Evolutionary conservation across 2,888 invertebrate genomes (phyloP).

Genomic region (Eilema sororculum): DNA sequence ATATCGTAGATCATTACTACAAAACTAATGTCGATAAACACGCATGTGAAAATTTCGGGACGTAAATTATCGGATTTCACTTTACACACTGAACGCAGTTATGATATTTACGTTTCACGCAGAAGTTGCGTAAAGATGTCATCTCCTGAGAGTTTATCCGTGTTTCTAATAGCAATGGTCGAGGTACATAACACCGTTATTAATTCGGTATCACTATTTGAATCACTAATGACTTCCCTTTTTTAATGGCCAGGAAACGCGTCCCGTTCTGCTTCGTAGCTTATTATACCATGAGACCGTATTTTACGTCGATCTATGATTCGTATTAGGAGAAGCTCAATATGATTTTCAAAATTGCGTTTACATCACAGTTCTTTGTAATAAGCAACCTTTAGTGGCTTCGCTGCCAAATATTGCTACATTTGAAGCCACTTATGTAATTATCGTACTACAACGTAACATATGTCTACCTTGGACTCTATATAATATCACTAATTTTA

Average conservation of each 20-base stretch:
- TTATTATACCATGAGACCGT: constrained; percentile 35
- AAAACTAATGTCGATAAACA: constrained; percentile 39
- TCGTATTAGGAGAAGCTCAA: constrained; percentile 9
- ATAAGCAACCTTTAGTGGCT: constrained; percentile 32
- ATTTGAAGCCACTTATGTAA: constrained; percentile 39
- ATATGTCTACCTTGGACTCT: constrained; percentile 31
- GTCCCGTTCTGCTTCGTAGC: constrained; percentile 62
- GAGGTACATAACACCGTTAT: constrained; percentile 73
- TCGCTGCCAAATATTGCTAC: constrained; percentile 31
- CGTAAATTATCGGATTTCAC: constrained; percentile 38
- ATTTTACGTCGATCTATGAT: constrained; percentile 35
- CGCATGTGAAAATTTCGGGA: constrained; percentile 42
- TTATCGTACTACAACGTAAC: constrained; percentile 23
- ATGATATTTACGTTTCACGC: constrained; percentile 58
- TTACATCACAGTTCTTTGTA: constrained; percentile 22
- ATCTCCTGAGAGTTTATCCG: constrained; percentile 69
- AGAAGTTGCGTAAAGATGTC: constrained; percentile 71
- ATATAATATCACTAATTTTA: constrained; percentile 29
- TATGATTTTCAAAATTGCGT: constrained; percentile 20
- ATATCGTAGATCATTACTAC: constrained; percentile 35
- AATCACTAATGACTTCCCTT: constrained; percentile 79
- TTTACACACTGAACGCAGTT: constrained; percentile 26
- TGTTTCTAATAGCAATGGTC: constrained; percentile 72
- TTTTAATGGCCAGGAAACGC: constrained; percentile 74
- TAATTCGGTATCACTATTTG: constrained; percentile 72